phyloP scores from a whole-genome alignment of 1,140 invertebrate genomes.

The Metopolophium dirhodum region DNA sequence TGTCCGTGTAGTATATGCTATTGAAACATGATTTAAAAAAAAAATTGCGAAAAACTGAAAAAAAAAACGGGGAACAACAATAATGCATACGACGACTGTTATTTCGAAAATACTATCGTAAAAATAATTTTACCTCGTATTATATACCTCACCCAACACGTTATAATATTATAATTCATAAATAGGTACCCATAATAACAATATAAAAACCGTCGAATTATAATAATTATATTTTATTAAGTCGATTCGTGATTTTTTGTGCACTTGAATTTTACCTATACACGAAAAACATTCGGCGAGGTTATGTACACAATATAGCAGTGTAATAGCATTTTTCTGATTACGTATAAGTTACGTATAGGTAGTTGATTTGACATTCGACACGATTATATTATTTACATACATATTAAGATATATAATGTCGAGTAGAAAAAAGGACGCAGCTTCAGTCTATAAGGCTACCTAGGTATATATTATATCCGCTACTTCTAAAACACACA shows the following conservation, averaged over 20 bases:
- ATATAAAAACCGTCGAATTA: not conserved
- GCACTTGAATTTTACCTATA: not conserved
- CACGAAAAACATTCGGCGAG: too few relatives aligned
- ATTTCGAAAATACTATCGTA: not conserved
- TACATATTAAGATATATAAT: not conserved
- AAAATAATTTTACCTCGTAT: not conserved
- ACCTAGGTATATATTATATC: too few relatives aligned
- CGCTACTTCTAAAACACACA: not conserved
- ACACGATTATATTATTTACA: not conserved
- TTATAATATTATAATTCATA: not conserved
- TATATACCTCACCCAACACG: not conserved
- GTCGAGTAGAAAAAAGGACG: not conserved
- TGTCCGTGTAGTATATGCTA: not conserved
- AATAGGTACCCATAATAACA: too few relatives aligned
- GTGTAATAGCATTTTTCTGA: not conserved
- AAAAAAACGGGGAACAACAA: not conserved
- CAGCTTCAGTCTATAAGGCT: not conserved
- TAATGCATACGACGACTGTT: not conserved
- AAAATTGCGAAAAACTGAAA: too few relatives aligned
- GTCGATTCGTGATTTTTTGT: not conserved
- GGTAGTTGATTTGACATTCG: not conserved
- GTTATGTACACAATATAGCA: not conserved
- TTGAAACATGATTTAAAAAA: not conserved
- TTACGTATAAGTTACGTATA: not conserved
- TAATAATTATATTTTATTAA: not conserved